Evolutionary conservation across 1,140 invertebrate genomes (phyloP).

Genomic region (Cepaea nemoralis): DNA sequence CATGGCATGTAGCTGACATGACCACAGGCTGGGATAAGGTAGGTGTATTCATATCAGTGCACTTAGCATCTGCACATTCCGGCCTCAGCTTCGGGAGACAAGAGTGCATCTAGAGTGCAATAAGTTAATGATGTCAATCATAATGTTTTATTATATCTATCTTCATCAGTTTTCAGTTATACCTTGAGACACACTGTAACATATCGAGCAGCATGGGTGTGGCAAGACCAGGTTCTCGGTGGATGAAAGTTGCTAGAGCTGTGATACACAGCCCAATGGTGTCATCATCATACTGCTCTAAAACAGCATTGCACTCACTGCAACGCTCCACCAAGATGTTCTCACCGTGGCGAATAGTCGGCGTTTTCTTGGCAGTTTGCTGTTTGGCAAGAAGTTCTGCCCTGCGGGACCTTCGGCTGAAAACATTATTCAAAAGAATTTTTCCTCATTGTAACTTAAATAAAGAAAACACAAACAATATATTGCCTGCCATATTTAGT

Average conservation of each 20-base stretch:
- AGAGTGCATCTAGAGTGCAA: too few species aligned
- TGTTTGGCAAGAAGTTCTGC: constrained; percentile 63
- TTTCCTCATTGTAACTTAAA: too few species aligned
- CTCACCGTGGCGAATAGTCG: constrained; percentile 55
- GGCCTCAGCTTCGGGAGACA: too few species aligned
- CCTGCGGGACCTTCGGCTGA: constrained; percentile 60
- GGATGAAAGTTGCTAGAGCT: constrained; percentile 93
- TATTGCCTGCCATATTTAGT: too few species aligned
- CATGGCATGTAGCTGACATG: too few species aligned
- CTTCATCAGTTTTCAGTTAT: too few species aligned
- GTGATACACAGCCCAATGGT: constrained; percentile 95
- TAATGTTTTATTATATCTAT: too few species aligned
- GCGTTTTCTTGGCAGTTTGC: constrained; percentile 52
- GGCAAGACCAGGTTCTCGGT: constrained; percentile 92
- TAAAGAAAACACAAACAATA: too few species aligned
- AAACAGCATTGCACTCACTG: constrained; percentile 76
- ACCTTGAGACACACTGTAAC: constrained; percentile 87
- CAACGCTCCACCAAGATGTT: constrained; percentile 71
- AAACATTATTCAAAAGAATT: not conserved
- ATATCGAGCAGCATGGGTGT: constrained; percentile 93
- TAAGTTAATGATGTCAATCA: too few species aligned
- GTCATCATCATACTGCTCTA: constrained; percentile 97
- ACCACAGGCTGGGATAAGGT: too few species aligned
- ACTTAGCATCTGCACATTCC: not conserved
- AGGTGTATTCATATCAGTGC: too few species aligned